Conservation (phyloP, 2,888 invertebrate species). For the Acleris holmiana region DNA sequence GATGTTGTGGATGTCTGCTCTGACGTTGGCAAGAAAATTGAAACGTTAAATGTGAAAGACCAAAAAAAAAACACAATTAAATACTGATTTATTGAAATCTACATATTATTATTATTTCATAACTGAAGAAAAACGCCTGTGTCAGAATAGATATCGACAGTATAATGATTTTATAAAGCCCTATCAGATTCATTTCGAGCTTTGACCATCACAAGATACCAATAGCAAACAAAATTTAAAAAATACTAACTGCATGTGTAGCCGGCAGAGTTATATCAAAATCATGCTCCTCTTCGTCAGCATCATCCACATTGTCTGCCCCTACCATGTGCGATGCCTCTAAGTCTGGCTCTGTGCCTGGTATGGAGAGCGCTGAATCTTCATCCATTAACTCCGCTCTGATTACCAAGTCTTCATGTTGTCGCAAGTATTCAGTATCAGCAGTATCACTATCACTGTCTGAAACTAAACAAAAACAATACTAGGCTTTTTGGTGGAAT, state of each 20-base stretch:
- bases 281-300: slow-evolving; percentile 56
- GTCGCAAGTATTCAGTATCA: slow-evolving; percentile 17
- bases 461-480: background rate
- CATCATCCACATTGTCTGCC: slow-evolving; percentile 42
- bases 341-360: slow-evolving; percentile 21
- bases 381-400: slow-evolving; percentile 22
- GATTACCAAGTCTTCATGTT: slow-evolving; percentile 1
- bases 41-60: no score
- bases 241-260: slow-evolving; percentile 63
- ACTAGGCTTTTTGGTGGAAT: background rate
- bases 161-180: background rate
- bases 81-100: no score
- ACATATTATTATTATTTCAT: no score
- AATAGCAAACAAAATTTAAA: background rate
- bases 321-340: slow-evolving; percentile 10
- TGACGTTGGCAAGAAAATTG: no score
- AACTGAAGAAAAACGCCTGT: no score
- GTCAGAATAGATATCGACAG: no score
- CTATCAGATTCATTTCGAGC: background rate
- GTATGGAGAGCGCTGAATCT: slow-evolving; percentile 18
- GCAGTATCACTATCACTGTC: slow-evolving; percentile 17
- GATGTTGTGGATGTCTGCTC: no score
- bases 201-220: no score
- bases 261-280: slow-evolving; percentile 73
- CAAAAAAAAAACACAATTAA: no score